Conservation (phyloP, 2,113 vertebrate species). For the Malurus alboscapulatus region DNA sequence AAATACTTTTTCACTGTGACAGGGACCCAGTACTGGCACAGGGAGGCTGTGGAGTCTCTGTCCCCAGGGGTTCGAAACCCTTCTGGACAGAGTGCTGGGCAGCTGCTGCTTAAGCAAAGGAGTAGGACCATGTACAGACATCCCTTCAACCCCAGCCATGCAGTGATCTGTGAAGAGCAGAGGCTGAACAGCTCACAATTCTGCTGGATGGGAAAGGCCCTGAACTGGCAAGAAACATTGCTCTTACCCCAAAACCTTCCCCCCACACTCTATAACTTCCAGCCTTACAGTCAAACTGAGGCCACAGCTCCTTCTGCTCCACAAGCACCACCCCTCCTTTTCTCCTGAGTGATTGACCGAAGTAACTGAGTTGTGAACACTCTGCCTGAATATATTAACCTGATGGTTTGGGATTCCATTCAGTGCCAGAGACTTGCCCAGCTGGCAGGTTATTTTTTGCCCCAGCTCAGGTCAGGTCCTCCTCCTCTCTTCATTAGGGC, state of each 20-base stretch:
- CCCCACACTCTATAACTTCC: not conserved
- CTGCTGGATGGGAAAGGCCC: not conserved
- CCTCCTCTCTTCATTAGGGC: not conserved
- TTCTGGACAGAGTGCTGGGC: not conserved
- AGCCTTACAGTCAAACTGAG: not conserved
- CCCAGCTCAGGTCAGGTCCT: not conserved
- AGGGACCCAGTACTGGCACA: not conserved
- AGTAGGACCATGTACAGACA: not conserved
- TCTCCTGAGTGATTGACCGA: fast-evolving
- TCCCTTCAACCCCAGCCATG: not conserved
- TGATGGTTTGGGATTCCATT: not conserved
- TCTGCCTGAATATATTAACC: not conserved
- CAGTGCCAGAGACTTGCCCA: not conserved
- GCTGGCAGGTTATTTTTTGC: not conserved
- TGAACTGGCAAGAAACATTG: not conserved
- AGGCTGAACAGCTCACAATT: not conserved
- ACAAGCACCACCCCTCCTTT: not conserved
- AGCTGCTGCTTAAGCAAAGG: not conserved
- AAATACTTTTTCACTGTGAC: not conserved
- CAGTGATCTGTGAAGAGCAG: not conserved
- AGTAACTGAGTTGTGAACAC: not conserved
- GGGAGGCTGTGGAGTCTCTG: not conserved
- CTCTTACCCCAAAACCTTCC: not conserved
- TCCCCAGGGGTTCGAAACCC: not conserved
- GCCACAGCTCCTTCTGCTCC: not conserved